phyloP scores from a whole-genome alignment of 2,797 vertebrate species.

The Xenentodon cancila region DNA sequence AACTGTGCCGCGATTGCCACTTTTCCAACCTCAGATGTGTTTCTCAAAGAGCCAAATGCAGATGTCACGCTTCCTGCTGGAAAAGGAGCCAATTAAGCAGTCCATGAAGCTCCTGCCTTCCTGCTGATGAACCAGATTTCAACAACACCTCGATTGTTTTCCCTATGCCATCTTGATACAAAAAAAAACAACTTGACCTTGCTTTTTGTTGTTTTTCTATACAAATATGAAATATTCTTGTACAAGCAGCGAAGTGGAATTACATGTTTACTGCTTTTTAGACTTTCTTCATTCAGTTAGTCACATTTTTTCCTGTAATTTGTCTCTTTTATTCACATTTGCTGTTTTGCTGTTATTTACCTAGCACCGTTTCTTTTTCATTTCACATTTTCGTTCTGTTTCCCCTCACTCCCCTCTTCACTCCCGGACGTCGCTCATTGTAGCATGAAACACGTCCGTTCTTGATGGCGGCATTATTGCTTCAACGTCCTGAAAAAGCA shows the following conservation, averaged over 20 bases:
- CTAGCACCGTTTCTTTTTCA: not conserved
- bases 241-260: not conserved
- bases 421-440: constrained; percentile 42
- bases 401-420: constrained; percentile 9
- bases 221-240: not conserved
- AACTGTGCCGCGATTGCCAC: not conserved
- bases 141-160: constrained; percentile 9
- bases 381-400: constrained; percentile 17
- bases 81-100: not conserved
- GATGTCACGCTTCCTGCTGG: not conserved
- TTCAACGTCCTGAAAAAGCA: constrained; percentile 59
- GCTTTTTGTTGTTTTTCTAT: too few species aligned
- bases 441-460: constrained; percentile 63
- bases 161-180: not conserved
- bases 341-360: not conserved
- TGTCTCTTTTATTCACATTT: not conserved
- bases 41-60: constrained; percentile 3
- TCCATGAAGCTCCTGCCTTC: constrained; percentile 7
- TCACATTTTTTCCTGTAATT: not conserved
- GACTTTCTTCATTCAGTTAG: not conserved
- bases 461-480: constrained; percentile 56
- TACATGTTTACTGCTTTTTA: not conserved
- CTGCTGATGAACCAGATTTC: not conserved
- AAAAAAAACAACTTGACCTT: not conserved
- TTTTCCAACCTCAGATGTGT: not conserved